phyloP scores from a whole-genome alignment of 2,888 invertebrate genomes.

The Xestia c-nigrum region DNA sequence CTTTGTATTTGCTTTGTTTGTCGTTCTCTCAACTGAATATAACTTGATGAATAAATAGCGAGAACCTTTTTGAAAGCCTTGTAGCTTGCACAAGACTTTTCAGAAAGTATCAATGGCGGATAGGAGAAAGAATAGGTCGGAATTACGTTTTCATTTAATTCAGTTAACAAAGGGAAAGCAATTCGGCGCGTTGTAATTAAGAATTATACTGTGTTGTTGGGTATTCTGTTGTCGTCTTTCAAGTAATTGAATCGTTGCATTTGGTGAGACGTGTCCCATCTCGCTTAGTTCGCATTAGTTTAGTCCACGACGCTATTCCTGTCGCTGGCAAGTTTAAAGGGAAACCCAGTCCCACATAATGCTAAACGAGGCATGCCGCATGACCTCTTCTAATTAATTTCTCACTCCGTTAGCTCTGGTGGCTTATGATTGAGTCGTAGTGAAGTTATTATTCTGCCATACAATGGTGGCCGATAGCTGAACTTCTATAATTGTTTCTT shows the following conservation, averaged over 20 bases:
- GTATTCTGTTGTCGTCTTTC: slow-evolving; percentile 7
- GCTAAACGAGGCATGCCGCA: slow-evolving; percentile 74
- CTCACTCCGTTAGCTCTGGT: slow-evolving; percentile 69
- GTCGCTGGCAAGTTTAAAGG: slow-evolving; percentile 55
- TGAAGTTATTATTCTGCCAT: slow-evolving; percentile 22
- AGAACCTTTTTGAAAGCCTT: slow-evolving; percentile 18
- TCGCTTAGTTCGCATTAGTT: slow-evolving; percentile 70
- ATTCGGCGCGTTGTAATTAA: slow-evolving; percentile 17
- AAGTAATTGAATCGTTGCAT: slow-evolving; percentile 47
- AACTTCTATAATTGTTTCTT: slow-evolving; percentile 5
- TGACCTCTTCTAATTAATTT: slow-evolving; percentile 75
- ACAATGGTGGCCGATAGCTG: slow-evolving; percentile 10
- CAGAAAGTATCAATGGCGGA: slow-evolving; percentile 19
- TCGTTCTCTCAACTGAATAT: slow-evolving; percentile 31
- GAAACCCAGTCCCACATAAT: slow-evolving; percentile 63
- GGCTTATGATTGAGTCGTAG: slow-evolving; percentile 43
- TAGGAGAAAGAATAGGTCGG: slow-evolving; percentile 9
- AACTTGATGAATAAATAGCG: slow-evolving; percentile 34
- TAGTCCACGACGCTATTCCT: slow-evolving; percentile 74
- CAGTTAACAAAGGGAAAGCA: slow-evolving; percentile 26
- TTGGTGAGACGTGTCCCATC: slow-evolving; percentile 58
- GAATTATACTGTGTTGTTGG: slow-evolving; percentile 4
- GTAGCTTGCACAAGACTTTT: slow-evolving; percentile 6
- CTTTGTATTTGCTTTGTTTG: slow-evolving; percentile 30
- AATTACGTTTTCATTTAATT: slow-evolving; percentile 29